Evolutionary conservation across 1,140 invertebrate species (phyloP), one percentile per base, ranked within the genome.

Genomic region (Mycetomoellerius zeteki): DNA sequence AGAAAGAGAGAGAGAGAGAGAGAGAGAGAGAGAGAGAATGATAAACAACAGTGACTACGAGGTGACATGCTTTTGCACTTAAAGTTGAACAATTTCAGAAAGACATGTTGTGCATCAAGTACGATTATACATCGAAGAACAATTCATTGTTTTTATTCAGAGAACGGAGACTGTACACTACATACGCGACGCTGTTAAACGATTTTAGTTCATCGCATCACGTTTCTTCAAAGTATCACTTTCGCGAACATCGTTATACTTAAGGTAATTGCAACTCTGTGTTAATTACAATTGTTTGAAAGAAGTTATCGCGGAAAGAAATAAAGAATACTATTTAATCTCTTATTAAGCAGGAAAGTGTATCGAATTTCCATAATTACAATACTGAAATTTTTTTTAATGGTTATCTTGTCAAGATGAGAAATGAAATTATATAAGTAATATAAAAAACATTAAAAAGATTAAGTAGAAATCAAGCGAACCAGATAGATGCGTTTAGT

Each of bases 1-100:
- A 19, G 10, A 19, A 27, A 50, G 14, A 50, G 14, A 52, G 16
- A 19, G 16, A 0, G 37, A 62, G 30, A 75, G 27, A 2, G 19
- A 16, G 21, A 12, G 21, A 33, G 30, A 21, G 3, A 47, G 8
- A 27, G 37, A 19, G 24, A 64, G 24, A 27, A 33, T 43, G n/a
- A 7, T 12, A 65, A 2, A 50, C 21, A 37, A 69, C 0, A 37
- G 33, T 30, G 21, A 82, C 16, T 47, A 47, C 10, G 37, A 43
- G 37, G 2, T 43, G 37, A 43, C 78, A 82, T n/a, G 65, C 24
- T 37, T 82, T 58, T 58, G 52, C 37, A 82, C 65, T 82, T 72
- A 58, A 72, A 82, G 24, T 72, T 58, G 24, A 33, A 37, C 52
- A 58, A 82, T 50, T 72, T 56, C 33, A 58, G n/a, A 21, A 81